Conservation (phyloP, 2,113 vertebrate genomes). For the Pampusana beccarii region DNA sequence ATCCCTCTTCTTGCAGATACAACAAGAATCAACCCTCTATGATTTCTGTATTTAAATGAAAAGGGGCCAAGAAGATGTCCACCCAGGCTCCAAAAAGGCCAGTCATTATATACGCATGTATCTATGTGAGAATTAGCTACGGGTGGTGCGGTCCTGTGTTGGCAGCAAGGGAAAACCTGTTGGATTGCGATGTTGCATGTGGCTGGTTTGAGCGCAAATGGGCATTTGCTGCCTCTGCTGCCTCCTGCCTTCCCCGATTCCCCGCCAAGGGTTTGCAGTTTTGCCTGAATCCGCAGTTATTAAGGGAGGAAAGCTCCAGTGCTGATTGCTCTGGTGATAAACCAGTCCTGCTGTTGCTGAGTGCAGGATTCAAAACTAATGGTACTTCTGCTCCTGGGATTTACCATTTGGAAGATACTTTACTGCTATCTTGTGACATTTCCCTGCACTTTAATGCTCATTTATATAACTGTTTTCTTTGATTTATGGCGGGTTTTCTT, state of each 20-base stretch:
- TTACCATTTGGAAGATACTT: constrained; percentile 40
- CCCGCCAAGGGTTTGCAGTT: neutral
- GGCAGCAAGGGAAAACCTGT: neutral
- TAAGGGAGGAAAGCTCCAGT: neutral
- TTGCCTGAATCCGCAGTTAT: neutral
- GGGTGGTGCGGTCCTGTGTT: neutral
- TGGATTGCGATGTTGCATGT: neutral
- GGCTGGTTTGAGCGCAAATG: accelerated
- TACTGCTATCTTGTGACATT: constrained; percentile 47
- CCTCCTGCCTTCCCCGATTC: neutral
- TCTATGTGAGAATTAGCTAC: no score
- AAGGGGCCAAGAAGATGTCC: neutral
- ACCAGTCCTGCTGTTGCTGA: neutral
- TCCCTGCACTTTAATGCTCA: constrained; percentile 37
- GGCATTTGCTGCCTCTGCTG: neutral
- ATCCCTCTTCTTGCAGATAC: neutral
- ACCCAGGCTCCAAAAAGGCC: neutral
- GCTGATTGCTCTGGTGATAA: neutral
- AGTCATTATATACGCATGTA: accelerated
- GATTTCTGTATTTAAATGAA: neutral
- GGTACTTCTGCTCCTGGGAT: constrained; percentile 2
- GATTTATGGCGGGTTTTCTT: constrained; percentile 44
- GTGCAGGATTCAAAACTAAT: neutral
- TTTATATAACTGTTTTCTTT: constrained; percentile 50
- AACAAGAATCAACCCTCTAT: neutral